These are phyloP conservation scores for Monoplex corrugatus DNA, from an alignment of 2,888 invertebrate genomes.

Conservation along the genomic window DNA sequence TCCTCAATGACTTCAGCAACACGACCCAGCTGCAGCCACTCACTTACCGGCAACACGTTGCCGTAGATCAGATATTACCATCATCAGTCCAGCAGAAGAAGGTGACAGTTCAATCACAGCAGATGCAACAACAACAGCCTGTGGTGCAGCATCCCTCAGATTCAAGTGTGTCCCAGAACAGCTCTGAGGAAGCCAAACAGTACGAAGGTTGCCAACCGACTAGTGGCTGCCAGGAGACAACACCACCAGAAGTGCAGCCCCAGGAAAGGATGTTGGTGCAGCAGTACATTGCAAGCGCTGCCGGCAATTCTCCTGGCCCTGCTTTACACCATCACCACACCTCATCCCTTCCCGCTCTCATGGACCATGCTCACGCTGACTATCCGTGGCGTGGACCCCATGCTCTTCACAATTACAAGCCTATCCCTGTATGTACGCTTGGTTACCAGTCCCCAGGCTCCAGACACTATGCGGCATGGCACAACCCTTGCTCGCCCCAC, in stretches of 20 bases:
- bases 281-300: neutral
- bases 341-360: neutral
- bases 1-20: neutral
- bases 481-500: neutral
- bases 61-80: neutral
- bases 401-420: neutral
- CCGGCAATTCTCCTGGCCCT: neutral
- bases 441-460: neutral
- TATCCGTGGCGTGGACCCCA: conserved; percentile 8
- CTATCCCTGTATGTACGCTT: neutral
- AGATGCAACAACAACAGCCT: conserved; percentile 19
- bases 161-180: conserved; percentile 15
- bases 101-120: neutral
- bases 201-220: neutral
- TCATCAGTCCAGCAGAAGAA: neutral
- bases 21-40: conserved; percentile 12
- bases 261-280: conserved; percentile 16
- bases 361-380: conserved; percentile 3
- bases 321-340: neutral
- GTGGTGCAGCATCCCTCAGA: conserved; percentile 33
- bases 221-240: neutral
- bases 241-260: neutral
- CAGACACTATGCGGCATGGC: neutral
- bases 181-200: conserved; percentile 4
- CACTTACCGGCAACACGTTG: neutral